Base-by-base conservation (phyloP, 1,140 invertebrate species). In the Hyles vespertilio region DNA sequence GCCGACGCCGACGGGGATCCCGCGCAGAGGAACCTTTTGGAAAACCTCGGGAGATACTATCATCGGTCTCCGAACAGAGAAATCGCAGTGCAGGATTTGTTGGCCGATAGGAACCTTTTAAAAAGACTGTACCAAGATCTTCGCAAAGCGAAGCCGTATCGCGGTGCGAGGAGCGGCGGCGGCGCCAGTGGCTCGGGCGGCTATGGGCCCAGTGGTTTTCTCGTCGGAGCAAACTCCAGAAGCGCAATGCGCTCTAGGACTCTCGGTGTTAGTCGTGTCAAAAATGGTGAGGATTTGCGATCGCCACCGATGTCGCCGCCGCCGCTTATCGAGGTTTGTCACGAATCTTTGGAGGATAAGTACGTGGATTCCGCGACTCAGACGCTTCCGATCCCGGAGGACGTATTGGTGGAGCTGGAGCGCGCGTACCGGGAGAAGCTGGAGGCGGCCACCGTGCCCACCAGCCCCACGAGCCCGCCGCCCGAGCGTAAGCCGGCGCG, bases 101-200 rank as follows among this genome's bases (percentile, higher is more conserved):
- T 94, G 43, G 94, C 93, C 3, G 93, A 95, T 78, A 89, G 93
- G 55, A 94, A 93, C 73, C 87, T 93, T 2, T 82, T 95, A 55
- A 93, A 94, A 79, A 94, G 92, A 69, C 80, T 94, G 2, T 94
- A 94, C 69, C 94, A 94, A 70, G 93, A 94, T 72, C 80, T 94
- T 48, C 89, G 93, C 62, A 93, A 93, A 72, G 91, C 93, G 3
- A 91, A 93, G 69, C 91, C 92, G 0, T 94, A 94, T 69, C 84
- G 92, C 34, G 90, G 91, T 56, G 85, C 79, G 56, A 65, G 86
- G 60, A 72, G 74, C 69, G 76, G 53, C 70, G 77, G 68, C 64
- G 71, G 32, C 56, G 81, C 55, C 71, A 84, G 67, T 52, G 61
- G 63, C 63, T 60, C 68, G 45, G 55, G 69, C 50, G 68, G 70